A percentile compares a stretch with the other conserved stretches of the same genome.
These are phyloP conservation scores for Euplexia lucipara DNA, from an alignment of 2,888 invertebrate species.

Conservation along the genomic window DNA sequence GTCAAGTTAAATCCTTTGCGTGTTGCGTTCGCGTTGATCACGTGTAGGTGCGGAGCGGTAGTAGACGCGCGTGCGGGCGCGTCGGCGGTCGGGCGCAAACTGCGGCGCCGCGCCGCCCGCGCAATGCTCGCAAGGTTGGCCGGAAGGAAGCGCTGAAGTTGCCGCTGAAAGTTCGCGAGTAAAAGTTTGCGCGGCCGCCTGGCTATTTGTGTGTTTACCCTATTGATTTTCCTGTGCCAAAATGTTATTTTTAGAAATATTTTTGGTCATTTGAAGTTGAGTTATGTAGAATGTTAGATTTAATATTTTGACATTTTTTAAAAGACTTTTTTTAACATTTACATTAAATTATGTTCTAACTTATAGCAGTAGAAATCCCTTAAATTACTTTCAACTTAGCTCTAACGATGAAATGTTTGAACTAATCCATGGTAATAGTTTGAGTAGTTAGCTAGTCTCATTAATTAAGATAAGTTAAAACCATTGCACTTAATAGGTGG, in stretches of 20 bases:
- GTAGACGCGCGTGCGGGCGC: conserved; percentile 78
- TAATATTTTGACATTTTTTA: not conserved
- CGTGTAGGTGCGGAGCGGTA: conserved; percentile 65
- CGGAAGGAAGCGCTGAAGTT: conserved; percentile 88
- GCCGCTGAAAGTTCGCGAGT: conserved; percentile 84
- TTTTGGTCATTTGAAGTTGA: not conserved
- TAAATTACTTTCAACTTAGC: not conserved
- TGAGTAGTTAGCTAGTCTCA: conserved; percentile 7
- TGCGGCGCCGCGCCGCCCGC: conserved; percentile 76
- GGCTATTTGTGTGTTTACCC: conserved; percentile 46
- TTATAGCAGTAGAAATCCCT: too few species aligned
- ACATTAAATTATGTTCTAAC: too few species aligned
- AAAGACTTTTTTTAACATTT: too few species aligned
- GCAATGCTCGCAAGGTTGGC: conserved; percentile 79
- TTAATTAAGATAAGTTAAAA: conserved; percentile 42
- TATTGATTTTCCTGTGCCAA: conserved; percentile 25
- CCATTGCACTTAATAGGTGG: conserved; percentile 17
- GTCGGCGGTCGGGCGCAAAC: conserved; percentile 82
- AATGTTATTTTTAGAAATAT: conserved; percentile 28
- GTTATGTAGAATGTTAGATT: not conserved
- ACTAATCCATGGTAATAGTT: conserved; percentile 11
- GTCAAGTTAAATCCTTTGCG: conserved; percentile 73
- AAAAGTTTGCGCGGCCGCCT: conserved; percentile 76
- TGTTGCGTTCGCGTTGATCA: conserved; percentile 65
- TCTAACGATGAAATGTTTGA: not conserved